Evolutionary conservation across 2,888 invertebrate genomes (phyloP), one percentile per base, ranked within the genome.

Genomic region (Heliconius ethilla): DNA sequence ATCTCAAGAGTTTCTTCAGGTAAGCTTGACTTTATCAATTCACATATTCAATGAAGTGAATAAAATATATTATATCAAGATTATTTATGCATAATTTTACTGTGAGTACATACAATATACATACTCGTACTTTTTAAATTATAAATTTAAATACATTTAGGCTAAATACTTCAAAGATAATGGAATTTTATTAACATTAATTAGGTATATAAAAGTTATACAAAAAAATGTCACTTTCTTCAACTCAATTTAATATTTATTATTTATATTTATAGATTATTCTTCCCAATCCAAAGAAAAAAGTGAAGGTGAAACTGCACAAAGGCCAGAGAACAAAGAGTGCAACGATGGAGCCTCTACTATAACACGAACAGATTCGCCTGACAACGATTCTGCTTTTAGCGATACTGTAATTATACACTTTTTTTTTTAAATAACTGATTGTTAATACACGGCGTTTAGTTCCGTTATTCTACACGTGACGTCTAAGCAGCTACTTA

Each of bases 341-440:
- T 85, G 87, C 83, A 87, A 85, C 82, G 89, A 95, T 87, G 83
- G 92, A 83, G 86, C 93, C 3, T 87, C 91, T n/a, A 89, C 85
- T 78, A 90, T 92, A 78, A 83, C 90, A 3, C 96, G 98, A 82
- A 97, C 98, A 22, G 98, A 99, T 87, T 98, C 98, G 76, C 99
- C 99, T 0, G 99, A 99, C 92, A 99, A 99, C 92, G 99, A 99
- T 93, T 99, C 99, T 18, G 99, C 99, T 25, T 99, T 99, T 91
- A 99, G 99, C 86, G 99, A 99, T 92, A 99, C 98, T 81, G 98
- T 99, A 79, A 98, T 59, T 59, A 33, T 55, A 33, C 13, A 33
- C 4, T 59, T 59, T 59, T 1, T n/a, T 59, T 59, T 59, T 1
- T n/a, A 55, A 33, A 59, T 72, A 55, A 55, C 59, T n/a, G n/a